Evolutionary conservation across 2,888 invertebrate species (phyloP).

Genomic region (Silvanus unidentatus): DNA sequence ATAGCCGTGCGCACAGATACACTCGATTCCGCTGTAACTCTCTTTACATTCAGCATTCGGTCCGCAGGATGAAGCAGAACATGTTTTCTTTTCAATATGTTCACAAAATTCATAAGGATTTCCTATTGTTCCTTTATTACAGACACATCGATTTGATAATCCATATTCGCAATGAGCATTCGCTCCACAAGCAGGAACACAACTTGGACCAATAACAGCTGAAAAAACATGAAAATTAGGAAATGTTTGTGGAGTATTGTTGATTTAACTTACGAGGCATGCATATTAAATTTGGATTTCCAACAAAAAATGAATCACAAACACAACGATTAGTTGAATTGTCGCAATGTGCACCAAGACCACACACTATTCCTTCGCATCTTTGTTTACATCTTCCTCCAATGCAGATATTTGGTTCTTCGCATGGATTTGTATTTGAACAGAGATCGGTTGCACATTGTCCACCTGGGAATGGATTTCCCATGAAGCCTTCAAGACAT

Average conservation of each 20-base stretch:
- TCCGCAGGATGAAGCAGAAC: constrained; percentile 69
- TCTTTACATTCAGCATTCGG: constrained; percentile 73
- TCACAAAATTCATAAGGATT: constrained; percentile 84
- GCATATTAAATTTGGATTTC: constrained; percentile 82
- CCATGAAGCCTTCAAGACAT: constrained; percentile 78
- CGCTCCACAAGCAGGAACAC: constrained; percentile 71
- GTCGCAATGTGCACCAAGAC: constrained; percentile 82
- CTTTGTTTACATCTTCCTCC: constrained; percentile 83
- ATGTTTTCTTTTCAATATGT: constrained; percentile 63
- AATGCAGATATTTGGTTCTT: constrained; percentile 74
- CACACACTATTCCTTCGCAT: constrained; percentile 81
- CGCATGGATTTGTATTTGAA: constrained; percentile 69
- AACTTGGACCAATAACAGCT: constrained; percentile 73
- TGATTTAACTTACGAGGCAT: constrained; percentile 76
- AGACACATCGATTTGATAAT: constrained; percentile 68
- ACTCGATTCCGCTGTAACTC: constrained; percentile 67
- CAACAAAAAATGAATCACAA: constrained; percentile 81
- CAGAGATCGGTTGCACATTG: constrained; percentile 77
- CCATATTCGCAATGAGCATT: constrained; percentile 88
- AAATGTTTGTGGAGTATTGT: too few species aligned
- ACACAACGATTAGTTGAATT: constrained; percentile 74
- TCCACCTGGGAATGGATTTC: constrained; percentile 90
- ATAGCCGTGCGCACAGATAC: constrained; percentile 76
- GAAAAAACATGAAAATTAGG: too few species aligned
- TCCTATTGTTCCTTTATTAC: constrained; percentile 76